A percentile compares a stretch with the other conserved stretches of the same genome.
These are phyloP conservation scores for Tragelaphus buxtoni DNA, from an alignment of 2,113 vertebrate genomes.

Conservation along the genomic window DNA sequence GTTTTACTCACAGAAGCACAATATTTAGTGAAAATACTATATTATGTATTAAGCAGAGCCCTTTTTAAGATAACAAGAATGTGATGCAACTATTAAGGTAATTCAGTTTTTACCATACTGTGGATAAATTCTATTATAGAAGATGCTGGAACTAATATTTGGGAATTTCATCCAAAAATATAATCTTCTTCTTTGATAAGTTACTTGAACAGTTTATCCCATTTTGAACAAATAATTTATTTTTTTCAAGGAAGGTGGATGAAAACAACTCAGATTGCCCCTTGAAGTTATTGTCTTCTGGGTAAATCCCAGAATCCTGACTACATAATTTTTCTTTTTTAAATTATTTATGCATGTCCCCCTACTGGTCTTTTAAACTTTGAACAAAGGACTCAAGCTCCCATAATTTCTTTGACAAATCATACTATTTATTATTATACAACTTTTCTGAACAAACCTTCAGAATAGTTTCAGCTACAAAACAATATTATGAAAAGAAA, in stretches of 20 bases:
- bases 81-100: background rate
- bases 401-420: background rate
- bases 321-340: background rate
- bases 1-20: background rate
- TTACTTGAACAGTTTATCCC: conserved; percentile 3
- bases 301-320: background rate
- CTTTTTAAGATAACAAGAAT: background rate
- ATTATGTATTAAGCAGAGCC: background rate
- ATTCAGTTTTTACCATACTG: background rate
- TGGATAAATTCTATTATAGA: background rate
- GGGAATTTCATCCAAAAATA: background rate
- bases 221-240: background rate
- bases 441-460: background rate
- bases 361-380: background rate
- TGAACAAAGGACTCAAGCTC: background rate
- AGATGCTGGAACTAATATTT: background rate
- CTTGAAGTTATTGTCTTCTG: background rate
- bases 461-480: background rate
- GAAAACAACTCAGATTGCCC: background rate
- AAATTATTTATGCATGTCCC: background rate
- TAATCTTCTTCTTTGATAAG: background rate
- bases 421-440: background rate
- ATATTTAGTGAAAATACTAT: background rate
- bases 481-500: background rate
- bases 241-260: background rate